Evolutionary conservation across 1,140 invertebrate species (phyloP).

Genomic region (Proctacanthus coquilletti): DNA sequence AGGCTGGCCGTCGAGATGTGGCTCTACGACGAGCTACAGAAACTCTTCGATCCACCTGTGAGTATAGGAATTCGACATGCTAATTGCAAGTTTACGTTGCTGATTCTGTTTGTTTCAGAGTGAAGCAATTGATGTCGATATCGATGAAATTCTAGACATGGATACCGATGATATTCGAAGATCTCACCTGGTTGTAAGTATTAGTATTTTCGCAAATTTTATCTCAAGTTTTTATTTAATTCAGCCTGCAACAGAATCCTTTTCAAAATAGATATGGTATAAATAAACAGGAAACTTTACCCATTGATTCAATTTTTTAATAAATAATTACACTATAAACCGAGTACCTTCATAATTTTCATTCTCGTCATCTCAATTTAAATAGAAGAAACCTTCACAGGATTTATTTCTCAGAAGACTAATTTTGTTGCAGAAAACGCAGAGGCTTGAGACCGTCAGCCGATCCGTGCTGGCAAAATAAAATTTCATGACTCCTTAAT

Average conservation of each 20-base stretch:
- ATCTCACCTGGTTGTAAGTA: conserved; percentile 62
- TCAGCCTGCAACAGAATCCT: neutral
- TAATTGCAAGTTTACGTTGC: neutral
- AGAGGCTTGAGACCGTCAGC: too few relatives aligned
- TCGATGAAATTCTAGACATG: conserved; percentile 86
- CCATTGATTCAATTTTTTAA: too few relatives aligned
- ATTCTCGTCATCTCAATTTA: too few relatives aligned
- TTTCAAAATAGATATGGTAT: neutral
- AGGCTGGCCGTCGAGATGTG: conserved; percentile 91
- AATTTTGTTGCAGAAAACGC: too few relatives aligned
- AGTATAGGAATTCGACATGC: conserved; percentile 23
- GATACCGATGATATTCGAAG: conserved; percentile 70
- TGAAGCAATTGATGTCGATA: conserved; percentile 77
- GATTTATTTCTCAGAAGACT: too few relatives aligned
- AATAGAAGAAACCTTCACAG: too few relatives aligned
- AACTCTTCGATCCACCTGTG: conserved; percentile 69
- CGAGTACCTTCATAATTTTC: too few relatives aligned
- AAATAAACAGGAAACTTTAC: conserved; percentile 4
- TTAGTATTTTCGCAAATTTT: conserved; percentile 8
- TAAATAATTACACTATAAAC: too few relatives aligned
- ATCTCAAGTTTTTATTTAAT: neutral
- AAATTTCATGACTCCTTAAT: too few relatives aligned
- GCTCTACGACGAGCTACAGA: conserved; percentile 88
- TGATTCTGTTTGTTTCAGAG: conserved; percentile 15
- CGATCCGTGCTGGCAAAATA: too few relatives aligned